These are phyloP conservation scores for Pantala flavescens DNA, from an alignment of 1,140 invertebrate species.

Conservation along the genomic window DNA sequence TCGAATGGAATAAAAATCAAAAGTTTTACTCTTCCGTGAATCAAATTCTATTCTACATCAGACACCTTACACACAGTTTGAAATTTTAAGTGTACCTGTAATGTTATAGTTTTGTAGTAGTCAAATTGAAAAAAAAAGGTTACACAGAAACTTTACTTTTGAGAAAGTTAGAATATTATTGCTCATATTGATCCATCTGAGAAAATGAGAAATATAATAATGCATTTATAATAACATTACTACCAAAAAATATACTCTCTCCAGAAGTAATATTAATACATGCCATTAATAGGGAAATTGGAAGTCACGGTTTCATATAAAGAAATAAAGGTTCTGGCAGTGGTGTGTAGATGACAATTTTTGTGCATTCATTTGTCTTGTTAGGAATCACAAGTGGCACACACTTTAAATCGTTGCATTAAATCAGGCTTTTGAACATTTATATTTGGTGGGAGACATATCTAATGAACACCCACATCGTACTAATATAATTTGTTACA, in stretches of 20 bases:
- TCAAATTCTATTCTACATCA: neutral
- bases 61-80: neutral
- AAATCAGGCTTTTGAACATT: conserved; percentile 1
- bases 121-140: neutral
- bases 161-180: neutral
- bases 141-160: neutral
- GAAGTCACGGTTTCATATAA: neutral
- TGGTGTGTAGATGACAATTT: conserved; percentile 3
- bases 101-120: neutral
- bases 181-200: neutral
- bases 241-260: neutral
- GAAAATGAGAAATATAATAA: neutral
- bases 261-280: neutral
- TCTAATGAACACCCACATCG: neutral
- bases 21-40: neutral
- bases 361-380: neutral
- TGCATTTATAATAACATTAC: neutral
- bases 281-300: neutral
- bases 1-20: no score
- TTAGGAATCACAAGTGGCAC: neutral
- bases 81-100: no score
- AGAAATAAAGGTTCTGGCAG: neutral
- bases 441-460: neutral
- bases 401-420: neutral
- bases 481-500: neutral